Percentiles rank a stretch among this genome's conserved stretches.
phyloP scores from a whole-genome alignment of 1,140 invertebrate species.

The Carcinoscorpius rotundicauda region DNA sequence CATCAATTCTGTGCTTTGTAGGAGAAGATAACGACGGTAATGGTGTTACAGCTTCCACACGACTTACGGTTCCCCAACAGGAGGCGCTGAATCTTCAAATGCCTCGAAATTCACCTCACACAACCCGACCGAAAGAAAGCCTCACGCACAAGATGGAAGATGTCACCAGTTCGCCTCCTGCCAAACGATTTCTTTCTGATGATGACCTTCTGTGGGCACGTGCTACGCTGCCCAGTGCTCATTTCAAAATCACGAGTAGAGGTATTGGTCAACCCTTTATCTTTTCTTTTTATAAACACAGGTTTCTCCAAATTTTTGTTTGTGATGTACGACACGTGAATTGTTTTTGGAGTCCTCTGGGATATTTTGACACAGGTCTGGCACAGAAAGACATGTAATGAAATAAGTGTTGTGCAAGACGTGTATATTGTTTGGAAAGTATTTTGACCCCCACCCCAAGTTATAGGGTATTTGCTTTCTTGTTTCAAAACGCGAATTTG shows the following conservation, averaged over 20 bases:
- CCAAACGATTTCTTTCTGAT: slow-evolving; percentile 35
- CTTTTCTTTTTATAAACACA: too few relatives aligned
- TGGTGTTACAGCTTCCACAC: slow-evolving; percentile 20
- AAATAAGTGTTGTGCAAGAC: too few relatives aligned
- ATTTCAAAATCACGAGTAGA: slow-evolving; percentile 80
- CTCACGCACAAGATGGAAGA: slow-evolving; percentile 20
- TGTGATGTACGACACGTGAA: too few relatives aligned
- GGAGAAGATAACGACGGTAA: slow-evolving; percentile 27
- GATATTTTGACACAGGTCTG: too few relatives aligned
- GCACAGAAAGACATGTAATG: too few relatives aligned
- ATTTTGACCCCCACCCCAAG: too few relatives aligned
- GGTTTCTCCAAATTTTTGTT: too few relatives aligned
- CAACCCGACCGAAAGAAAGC: slow-evolving; percentile 8
- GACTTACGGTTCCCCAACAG: slow-evolving; percentile 34
- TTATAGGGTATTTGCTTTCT: too few relatives aligned
- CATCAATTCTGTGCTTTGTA: slow-evolving; percentile 1
- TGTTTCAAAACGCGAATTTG: too few relatives aligned
- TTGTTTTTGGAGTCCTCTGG: too few relatives aligned
- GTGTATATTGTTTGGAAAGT: too few relatives aligned
- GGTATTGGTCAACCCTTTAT: slow-evolving; percentile 41
- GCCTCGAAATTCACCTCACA: slow-evolving; percentile 1
- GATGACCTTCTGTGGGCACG: slow-evolving; percentile 35
- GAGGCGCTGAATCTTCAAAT: slow-evolving; percentile 48
- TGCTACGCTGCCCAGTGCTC: slow-evolving; percentile 47
- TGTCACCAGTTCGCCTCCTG: slow-evolving; percentile 21